phyloP scores from a whole-genome alignment of 2,113 vertebrate genomes.

The Oophaga pumilio region DNA sequence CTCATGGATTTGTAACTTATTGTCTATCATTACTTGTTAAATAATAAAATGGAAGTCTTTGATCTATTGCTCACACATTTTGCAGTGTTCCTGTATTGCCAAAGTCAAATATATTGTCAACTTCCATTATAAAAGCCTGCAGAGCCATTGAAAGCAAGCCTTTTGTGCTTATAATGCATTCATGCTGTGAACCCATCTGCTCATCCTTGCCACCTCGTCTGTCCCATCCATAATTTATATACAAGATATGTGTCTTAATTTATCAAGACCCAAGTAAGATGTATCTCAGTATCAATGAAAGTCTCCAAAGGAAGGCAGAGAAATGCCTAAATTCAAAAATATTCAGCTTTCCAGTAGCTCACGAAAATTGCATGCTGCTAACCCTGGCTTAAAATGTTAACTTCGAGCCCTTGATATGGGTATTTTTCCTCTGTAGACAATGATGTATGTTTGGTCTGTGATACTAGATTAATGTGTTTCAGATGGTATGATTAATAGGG shows the following conservation, averaged over 20 bases:
- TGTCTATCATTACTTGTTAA: background rate
- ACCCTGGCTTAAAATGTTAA: background rate
- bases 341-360: slow-evolving; percentile 17
- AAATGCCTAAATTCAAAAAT: slow-evolving; percentile 16
- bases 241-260: slow-evolving; percentile 51
- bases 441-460: background rate
- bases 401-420: background rate
- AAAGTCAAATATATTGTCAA: slow-evolving; percentile 35
- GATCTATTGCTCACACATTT: background rate
- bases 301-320: background rate
- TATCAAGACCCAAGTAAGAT: slow-evolving; percentile 34
- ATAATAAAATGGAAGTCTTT: background rate
- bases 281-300: slow-evolving; percentile 13
- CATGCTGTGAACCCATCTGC: slow-evolving; percentile 53
- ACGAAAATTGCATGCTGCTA: background rate
- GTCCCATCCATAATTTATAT: slow-evolving; percentile 58
- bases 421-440: background rate
- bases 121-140: slow-evolving; percentile 28
- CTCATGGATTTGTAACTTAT: background rate
- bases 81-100: slow-evolving; percentile 18
- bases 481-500: background rate
- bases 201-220: slow-evolving; percentile 46
- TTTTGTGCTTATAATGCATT: slow-evolving; percentile 56
- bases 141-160: slow-evolving; percentile 47
- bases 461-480: background rate